Evolutionary conservation across 2,888 invertebrate genomes (phyloP).

Genomic region (Chrysolina oricalcia): DNA sequence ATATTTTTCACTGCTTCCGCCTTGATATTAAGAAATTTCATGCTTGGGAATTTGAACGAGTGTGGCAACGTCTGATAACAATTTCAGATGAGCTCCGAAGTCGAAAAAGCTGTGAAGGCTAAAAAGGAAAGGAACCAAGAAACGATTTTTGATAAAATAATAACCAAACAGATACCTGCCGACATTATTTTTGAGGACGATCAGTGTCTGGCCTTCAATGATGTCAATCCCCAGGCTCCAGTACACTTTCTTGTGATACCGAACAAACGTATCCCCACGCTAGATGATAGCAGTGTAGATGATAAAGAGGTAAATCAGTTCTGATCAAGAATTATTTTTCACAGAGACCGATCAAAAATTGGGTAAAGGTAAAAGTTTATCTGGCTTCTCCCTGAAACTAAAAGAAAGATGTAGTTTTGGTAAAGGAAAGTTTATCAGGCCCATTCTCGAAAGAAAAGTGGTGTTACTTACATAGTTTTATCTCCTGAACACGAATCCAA

Average conservation of each 20-base stretch:
- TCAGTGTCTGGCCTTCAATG: constrained; percentile 86
- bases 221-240: constrained; percentile 87
- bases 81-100: constrained; percentile 67
- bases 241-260: constrained; percentile 90
- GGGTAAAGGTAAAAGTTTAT: too few relatives aligned
- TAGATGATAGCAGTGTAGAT: constrained; percentile 76
- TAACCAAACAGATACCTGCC: constrained; percentile 85
- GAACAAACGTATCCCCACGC: constrained; percentile 79
- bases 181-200: constrained; percentile 90
- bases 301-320: constrained; percentile 70
- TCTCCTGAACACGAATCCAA: too few relatives aligned
- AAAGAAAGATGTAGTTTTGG: too few relatives aligned
- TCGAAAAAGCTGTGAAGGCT: constrained; percentile 65
- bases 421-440: too few relatives aligned
- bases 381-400: too few relatives aligned
- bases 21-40: too few relatives aligned
- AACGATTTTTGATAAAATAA: constrained; percentile 87
- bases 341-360: too few relatives aligned
- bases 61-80: not conserved
- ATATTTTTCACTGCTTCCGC: not conserved
- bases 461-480: too few relatives aligned
- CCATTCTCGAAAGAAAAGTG: too few relatives aligned
- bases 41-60: not conserved
- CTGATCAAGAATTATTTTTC: too few relatives aligned
- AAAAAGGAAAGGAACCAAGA: constrained; percentile 57